A percentile compares a stretch with the other conserved stretches of the same genome.
Conservation (phyloP, 23 tunicate species). For the Phallusia fumigata region DNA sequence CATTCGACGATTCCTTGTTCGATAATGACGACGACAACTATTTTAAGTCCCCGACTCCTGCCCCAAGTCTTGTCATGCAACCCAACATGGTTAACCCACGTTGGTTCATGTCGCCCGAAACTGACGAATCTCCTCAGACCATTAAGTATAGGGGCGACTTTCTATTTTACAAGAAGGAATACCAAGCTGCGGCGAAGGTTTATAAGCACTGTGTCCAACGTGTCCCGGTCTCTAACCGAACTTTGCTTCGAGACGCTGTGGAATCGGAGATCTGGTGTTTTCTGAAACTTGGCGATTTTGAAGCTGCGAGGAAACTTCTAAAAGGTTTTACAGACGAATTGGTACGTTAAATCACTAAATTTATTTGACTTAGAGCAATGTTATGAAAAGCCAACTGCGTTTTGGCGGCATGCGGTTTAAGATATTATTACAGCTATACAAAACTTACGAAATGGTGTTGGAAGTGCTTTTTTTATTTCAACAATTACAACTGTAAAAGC, state of each 20-base stretch:
- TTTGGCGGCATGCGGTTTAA: no score
- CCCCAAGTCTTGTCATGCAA: not conserved
- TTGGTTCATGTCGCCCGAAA: not conserved
- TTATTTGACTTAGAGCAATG: no score
- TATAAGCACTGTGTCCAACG: not conserved
- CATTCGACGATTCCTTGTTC: not conserved
- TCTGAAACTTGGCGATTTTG: not conserved
- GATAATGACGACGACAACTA: not conserved
- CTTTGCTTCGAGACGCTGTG: not conserved
- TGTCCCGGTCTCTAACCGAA: not conserved
- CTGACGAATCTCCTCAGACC: not conserved
- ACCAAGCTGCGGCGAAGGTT: not conserved
- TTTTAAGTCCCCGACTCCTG: not conserved
- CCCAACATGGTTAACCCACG: not conserved
- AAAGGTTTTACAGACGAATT: not conserved
- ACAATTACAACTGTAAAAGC: no score
- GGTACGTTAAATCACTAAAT: not conserved
- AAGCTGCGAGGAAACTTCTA: not conserved
- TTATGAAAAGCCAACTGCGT: no score
- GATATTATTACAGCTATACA: no score
- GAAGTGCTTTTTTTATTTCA: no score
- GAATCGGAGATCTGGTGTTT: slow-evolving; percentile 23
- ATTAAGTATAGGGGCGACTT: slow-evolving; percentile 8
- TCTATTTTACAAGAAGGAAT: slow-evolving; percentile 4
- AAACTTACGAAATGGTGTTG: no score